A percentile compares a stretch with the other conserved stretches of the same genome.
phyloP scores from a whole-genome alignment of 2,113 vertebrate species.

The Eurypyga helias region DNA sequence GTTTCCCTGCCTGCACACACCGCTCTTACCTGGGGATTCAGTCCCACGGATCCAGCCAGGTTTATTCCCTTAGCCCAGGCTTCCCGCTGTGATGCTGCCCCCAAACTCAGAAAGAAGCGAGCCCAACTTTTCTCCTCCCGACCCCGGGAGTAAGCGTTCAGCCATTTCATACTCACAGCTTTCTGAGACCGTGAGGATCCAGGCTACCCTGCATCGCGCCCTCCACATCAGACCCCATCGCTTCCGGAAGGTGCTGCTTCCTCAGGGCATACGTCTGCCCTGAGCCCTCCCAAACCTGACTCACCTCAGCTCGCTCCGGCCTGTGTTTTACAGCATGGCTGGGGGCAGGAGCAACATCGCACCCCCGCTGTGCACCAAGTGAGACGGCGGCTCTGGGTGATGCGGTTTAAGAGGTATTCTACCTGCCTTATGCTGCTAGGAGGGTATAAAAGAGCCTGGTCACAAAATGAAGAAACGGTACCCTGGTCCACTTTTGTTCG shows the following conservation, averaged over 20 bases:
- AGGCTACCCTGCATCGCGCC: accelerated
- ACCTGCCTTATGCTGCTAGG: background rate
- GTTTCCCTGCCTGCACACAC: accelerated
- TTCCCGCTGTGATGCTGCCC: background rate
- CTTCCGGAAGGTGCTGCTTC: background rate
- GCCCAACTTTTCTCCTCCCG: background rate
- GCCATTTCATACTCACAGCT: background rate
- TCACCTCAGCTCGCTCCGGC: background rate
- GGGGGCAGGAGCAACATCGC: background rate
- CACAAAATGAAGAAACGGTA: background rate
- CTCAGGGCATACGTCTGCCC: background rate
- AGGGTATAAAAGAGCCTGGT: background rate
- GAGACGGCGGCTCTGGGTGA: background rate
- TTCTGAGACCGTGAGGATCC: background rate
- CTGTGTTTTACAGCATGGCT: background rate
- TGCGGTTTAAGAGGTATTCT: background rate
- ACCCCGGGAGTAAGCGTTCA: background rate
- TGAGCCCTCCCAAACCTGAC: background rate
- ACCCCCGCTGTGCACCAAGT: background rate
- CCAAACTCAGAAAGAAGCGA: background rate
- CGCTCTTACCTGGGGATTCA: background rate
- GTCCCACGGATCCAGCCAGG: background rate
- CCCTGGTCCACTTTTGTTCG: background rate
- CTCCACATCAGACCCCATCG: background rate
- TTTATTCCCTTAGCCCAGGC: background rate